Conservation (phyloP, 2,797 vertebrate genomes). For the Ctenochaetus hawaiiensis region DNA sequence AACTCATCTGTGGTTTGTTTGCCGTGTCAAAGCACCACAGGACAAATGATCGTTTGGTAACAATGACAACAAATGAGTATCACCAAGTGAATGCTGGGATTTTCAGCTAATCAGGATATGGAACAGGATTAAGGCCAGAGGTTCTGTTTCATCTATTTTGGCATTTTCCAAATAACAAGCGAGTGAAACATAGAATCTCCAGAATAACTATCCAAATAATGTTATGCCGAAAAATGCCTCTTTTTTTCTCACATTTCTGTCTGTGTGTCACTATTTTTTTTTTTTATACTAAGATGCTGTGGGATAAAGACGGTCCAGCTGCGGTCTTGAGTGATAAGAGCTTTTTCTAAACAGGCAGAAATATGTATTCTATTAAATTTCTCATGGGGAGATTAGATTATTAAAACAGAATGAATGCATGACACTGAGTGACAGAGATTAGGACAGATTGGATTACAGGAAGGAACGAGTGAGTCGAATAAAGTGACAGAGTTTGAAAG, state of each 20-base stretch:
- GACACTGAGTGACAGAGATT: slow-evolving; percentile 31
- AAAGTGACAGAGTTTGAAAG: slow-evolving; percentile 9
- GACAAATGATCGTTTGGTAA: background rate
- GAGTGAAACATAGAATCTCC: too few species aligned
- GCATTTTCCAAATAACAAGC: too few species aligned
- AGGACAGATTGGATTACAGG: slow-evolving; percentile 29
- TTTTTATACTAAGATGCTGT: too few species aligned
- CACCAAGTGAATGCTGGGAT: background rate
- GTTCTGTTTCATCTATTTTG: too few species aligned
- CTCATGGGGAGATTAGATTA: slow-evolving; percentile 31
- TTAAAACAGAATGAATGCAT: slow-evolving; percentile 12
- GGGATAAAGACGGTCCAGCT: too few species aligned
- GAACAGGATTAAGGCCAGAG: too few species aligned
- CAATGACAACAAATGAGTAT: background rate
- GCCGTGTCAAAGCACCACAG: background rate
- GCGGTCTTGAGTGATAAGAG: too few species aligned
- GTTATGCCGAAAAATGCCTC: too few species aligned
- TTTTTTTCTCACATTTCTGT: too few species aligned
- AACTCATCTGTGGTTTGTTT: background rate
- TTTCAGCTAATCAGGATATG: background rate
- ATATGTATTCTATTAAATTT: slow-evolving; percentile 3
- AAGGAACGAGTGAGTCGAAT: slow-evolving; percentile 31
- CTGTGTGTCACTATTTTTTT: too few species aligned
- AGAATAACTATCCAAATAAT: too few species aligned
- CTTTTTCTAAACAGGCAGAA: too few species aligned